Evolutionary conservation across 2,113 vertebrate genomes (phyloP).

Genomic region (Numida meleagris): DNA sequence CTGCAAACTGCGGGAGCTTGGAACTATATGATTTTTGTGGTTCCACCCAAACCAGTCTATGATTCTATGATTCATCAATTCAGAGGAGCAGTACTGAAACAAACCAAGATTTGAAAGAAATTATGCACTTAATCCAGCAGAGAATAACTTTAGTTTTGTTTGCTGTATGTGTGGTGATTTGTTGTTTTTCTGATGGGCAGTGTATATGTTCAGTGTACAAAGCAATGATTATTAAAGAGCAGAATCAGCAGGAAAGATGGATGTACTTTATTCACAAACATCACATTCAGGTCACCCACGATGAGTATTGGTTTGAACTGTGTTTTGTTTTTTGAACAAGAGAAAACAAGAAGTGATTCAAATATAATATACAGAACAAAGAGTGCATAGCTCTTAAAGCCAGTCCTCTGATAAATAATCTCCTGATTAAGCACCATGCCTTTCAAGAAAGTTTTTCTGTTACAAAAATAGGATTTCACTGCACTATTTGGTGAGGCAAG

Average conservation of each 20-base stretch:
- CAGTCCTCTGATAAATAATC: not conserved
- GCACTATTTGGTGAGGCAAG: not conserved
- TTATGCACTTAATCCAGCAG: not conserved
- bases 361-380: not conserved
- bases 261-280: not conserved
- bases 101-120: not conserved
- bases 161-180: not conserved
- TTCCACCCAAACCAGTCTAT: too few species aligned
- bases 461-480: slow-evolving; percentile 25
- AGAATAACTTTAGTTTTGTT: not conserved
- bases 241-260: not conserved
- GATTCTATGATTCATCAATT: not conserved
- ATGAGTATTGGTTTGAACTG: not conserved
- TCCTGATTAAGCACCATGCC: not conserved
- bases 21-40: too few species aligned
- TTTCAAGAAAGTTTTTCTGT: slow-evolving; percentile 15
- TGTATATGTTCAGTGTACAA: not conserved
- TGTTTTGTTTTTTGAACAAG: not conserved
- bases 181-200: not conserved
- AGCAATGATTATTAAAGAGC: not conserved
- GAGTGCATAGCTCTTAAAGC: not conserved
- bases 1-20: too few species aligned
- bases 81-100: not conserved
- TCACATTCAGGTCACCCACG: not conserved
- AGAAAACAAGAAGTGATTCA: not conserved